Percentiles rank a stretch among this genome's conserved stretches.
phyloP scores from a whole-genome alignment of 2,113 vertebrate species.

The Podarcis cretensis region DNA sequence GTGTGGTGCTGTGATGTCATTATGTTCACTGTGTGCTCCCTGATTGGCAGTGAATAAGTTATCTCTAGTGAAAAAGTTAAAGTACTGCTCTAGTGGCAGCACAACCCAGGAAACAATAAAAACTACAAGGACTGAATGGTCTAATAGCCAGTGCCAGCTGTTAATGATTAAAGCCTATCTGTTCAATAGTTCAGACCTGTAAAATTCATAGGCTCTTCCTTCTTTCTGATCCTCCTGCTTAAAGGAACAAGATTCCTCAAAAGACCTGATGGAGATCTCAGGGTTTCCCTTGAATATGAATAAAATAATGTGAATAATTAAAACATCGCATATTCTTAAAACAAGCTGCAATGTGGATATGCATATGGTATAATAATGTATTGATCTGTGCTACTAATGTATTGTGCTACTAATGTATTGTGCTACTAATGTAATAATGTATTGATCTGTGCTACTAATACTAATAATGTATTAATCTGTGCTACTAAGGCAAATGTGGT shows the following conservation, averaged over 20 bases:
- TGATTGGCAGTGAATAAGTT: background rate
- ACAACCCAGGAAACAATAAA: background rate
- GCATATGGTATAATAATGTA: background rate
- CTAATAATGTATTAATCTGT: background rate
- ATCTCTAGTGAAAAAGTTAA: background rate
- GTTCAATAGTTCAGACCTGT: too few species aligned
- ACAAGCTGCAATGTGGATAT: background rate
- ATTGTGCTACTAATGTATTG: too few species aligned
- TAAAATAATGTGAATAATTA: too few species aligned
- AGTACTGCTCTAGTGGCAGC: background rate
- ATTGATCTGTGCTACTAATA: too few species aligned
- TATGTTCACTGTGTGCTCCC: background rate
- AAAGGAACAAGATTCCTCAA: too few species aligned
- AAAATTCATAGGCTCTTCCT: too few species aligned
- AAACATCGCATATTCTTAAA: background rate
- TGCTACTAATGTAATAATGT: too few species aligned
- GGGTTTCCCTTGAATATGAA: too few species aligned
- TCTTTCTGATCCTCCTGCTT: too few species aligned
- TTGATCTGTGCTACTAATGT: background rate
- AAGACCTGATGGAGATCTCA: too few species aligned
- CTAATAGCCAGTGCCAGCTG: background rate
- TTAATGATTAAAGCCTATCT: background rate
- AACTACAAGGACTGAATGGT: background rate
- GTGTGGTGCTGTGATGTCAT: background rate
- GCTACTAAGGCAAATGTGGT: too few species aligned